Base-by-base conservation (phyloP, 2,888 invertebrate genomes). In the Limnephilus lunatus region DNA sequence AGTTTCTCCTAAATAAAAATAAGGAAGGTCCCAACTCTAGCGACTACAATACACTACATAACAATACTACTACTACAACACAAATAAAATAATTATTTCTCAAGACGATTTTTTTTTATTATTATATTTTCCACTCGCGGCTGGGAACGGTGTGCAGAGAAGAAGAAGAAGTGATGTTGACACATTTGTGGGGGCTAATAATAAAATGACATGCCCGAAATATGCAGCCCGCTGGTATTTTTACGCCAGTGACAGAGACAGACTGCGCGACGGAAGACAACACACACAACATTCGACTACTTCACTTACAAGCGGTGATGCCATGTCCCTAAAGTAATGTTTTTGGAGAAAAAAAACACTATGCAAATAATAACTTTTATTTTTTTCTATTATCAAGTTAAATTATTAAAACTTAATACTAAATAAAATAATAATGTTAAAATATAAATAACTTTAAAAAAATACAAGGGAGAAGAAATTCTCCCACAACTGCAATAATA, bases 151-250 rank as follows among this genome's bases (percentile, higher is more conserved):
- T 35, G 32, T 15, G 82, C 82, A 53, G 19, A 68, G 68, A 68
- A 68, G 68, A 68, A 68, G 68, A 68, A 68, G 68, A 25, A 68
- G 68, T 68, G 68, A 44, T 68, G 68, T 68, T 68, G 68, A 68
- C 68, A 68, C 68, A 68, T 68, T 68, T 68, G 86, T 39, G 86
- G n/a, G 30, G n/a, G 86, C 48, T 48, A 83, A 83, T 83, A 83
- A 83, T 83, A 83, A 83, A 83, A 83, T n/a, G 32, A 83, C 39
- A 83, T 35, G 83, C 83, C 83, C 32, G 39, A 83, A 83, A 83
- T 83, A 83, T 83, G 83, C 83, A 68, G n/a, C 68, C 35, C 83
- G 83, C 39, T 68, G 68, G 19, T 83, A 83, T 83, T 83, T 83
- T 83, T 39, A 39, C 83, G 35, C 35, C 32, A 35, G 39, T 83